These are phyloP conservation scores for Gymnarchus niloticus DNA, from an alignment of 2,113 vertebrate genomes.

Conservation along the genomic window DNA sequence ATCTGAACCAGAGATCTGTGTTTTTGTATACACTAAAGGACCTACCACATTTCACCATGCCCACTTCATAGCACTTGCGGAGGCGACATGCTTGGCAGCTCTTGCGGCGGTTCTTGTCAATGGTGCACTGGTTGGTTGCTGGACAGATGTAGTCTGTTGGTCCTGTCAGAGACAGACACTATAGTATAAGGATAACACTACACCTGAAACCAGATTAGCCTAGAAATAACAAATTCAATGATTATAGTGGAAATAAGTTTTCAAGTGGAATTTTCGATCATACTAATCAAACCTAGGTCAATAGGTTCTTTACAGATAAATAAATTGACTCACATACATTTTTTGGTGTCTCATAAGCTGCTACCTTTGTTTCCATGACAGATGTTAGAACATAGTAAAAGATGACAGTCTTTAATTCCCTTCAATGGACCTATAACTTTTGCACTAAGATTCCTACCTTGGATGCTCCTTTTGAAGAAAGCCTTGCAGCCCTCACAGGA, in stretches of 20 bases:
- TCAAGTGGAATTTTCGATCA: background rate
- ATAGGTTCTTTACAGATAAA: background rate
- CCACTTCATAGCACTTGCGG: conserved; percentile 91
- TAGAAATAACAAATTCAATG: background rate
- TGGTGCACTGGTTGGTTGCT: conserved; percentile 95
- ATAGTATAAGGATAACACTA: background rate
- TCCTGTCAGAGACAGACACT: conserved; percentile 56
- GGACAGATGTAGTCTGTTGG: conserved; percentile 97
- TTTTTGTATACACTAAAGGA: conserved; percentile 2
- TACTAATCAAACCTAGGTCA: background rate
- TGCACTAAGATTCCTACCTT: conserved; percentile 62
- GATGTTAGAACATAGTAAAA: background rate
- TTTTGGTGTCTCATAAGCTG: background rate
- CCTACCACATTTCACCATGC: conserved; percentile 96
- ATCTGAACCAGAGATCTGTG: no score
- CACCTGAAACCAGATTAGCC: background rate
- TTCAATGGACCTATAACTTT: background rate
- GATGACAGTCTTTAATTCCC: background rate
- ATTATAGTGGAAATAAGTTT: background rate
- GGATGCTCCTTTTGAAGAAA: conserved; percentile 99
- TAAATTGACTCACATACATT: background rate
- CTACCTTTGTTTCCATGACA: background rate
- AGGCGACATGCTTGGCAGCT: conserved; percentile 97
- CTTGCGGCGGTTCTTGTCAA: conserved; percentile 94
- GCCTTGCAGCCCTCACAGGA: conserved; percentile 98